Evolutionary conservation across 2,113 vertebrate species (phyloP).

Genomic region (Calcarius ornatus): DNA sequence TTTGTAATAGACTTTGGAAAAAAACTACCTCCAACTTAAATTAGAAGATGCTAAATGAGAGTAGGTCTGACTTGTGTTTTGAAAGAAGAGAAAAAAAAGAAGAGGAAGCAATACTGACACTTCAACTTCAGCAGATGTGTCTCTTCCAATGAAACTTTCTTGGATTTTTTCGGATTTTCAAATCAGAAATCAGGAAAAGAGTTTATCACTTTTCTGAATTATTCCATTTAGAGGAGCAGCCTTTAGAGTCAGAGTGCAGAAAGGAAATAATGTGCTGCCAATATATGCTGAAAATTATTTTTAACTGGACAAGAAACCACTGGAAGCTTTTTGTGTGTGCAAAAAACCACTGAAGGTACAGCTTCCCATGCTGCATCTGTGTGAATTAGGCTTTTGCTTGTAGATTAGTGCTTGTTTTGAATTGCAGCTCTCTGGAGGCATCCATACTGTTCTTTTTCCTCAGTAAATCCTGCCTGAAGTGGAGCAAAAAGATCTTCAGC

Average conservation of each 20-base stretch:
- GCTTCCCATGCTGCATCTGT: not conserved
- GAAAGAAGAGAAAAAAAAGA: not conserved
- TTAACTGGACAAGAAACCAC: not conserved
- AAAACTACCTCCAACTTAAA: not conserved
- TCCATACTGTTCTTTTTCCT: not conserved
- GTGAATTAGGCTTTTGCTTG: not conserved
- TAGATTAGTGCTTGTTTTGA: not conserved
- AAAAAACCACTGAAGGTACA: not conserved
- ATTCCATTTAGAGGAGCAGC: not conserved
- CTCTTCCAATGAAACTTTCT: not conserved
- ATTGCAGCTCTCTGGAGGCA: not conserved
- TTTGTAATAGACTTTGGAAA: not conserved
- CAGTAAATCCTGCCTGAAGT: not conserved
- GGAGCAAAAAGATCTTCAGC: not conserved
- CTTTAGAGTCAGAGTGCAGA: not conserved
- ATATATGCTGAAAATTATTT: not conserved
- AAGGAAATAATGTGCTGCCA: not conserved
- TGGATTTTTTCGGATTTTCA: not conserved
- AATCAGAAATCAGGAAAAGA: not conserved
- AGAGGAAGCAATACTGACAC: not conserved
- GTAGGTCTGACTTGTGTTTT: not conserved
- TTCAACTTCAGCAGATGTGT: not conserved
- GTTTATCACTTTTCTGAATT: not conserved
- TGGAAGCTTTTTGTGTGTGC: not conserved
- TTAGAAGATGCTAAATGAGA: not conserved